Evolutionary conservation across 2,888 invertebrate species (phyloP).

Genomic region (Agonopterix arenella): DNA sequence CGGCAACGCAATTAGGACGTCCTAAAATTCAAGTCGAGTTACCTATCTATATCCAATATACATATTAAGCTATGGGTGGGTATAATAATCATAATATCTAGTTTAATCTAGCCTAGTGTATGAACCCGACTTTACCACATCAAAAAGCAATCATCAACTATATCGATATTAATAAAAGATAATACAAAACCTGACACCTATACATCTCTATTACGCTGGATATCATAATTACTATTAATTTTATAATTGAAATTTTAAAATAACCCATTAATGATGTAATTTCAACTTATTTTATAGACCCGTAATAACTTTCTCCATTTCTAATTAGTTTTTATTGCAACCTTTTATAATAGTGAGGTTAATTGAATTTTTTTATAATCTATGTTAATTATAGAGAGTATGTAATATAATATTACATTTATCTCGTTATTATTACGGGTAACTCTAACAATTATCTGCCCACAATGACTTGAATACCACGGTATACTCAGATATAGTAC

Average conservation of each 20-base stretch:
- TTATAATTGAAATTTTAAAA: constrained; percentile 4
- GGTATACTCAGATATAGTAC: neutral
- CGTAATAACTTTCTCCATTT: constrained; percentile 6
- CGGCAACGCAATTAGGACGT: too few relatives aligned
- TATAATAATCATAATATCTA: too few relatives aligned
- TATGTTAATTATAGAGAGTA: constrained; percentile 1
- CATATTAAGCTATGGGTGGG: too few relatives aligned
- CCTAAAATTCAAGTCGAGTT: too few relatives aligned
- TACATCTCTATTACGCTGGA: neutral
- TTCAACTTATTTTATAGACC: neutral
- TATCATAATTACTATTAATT: constrained; percentile 2
- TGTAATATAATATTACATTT: too few relatives aligned
- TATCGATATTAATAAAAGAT: neutral
- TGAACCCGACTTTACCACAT: too few relatives aligned
- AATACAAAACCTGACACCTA: neutral
- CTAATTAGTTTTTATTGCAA: constrained; percentile 12
- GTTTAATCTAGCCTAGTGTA: too few relatives aligned
- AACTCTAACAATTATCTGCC: neutral
- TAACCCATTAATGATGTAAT: constrained; percentile 1
- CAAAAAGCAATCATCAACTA: too few relatives aligned
- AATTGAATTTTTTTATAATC: too few relatives aligned
- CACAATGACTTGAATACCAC: neutral
- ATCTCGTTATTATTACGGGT: neutral
- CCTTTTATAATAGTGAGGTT: neutral
- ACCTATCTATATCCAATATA: too few relatives aligned